Percentiles rank a stretch among this genome's conserved stretches.
phyloP scores from a whole-genome alignment of 1,140 invertebrate species.

The Saccostrea glomerata region DNA sequence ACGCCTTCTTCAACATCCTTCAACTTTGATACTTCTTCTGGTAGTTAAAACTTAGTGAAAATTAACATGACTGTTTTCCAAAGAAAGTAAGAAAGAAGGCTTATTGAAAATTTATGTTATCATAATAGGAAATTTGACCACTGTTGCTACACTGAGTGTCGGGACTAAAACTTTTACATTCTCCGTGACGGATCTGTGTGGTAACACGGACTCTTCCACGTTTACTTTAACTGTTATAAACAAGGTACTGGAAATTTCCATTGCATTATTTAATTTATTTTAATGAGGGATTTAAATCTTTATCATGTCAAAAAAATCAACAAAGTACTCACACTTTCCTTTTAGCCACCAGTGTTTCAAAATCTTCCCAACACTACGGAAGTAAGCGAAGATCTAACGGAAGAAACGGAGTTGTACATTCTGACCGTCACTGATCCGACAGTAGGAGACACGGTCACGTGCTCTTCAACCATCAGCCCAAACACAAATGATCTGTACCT shows the following conservation, averaged over 20 bases:
- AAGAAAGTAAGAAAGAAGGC: too few relatives aligned
- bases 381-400: not conserved
- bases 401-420: constrained; percentile 7
- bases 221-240: constrained; percentile 1
- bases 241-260: not conserved
- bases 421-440: constrained; percentile 13
- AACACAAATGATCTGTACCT: constrained; percentile 1
- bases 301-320: not conserved
- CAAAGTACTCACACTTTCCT: too few relatives aligned
- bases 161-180: not conserved
- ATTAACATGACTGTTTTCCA: too few relatives aligned
- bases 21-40: not conserved
- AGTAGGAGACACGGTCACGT: constrained; percentile 6
- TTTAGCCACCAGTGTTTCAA: constrained; percentile 22
- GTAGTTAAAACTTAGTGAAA: not conserved
- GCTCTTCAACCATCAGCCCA: not conserved
- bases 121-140: not conserved
- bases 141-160: not conserved
- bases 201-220: not conserved
- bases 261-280: too few relatives aligned
- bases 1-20: not conserved
- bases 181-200: not conserved
- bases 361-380: constrained; percentile 7
- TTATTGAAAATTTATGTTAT: not conserved
- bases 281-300: not conserved